Conservation (phyloP, 2,888 invertebrate genomes). For the Endotricha flammealis region DNA sequence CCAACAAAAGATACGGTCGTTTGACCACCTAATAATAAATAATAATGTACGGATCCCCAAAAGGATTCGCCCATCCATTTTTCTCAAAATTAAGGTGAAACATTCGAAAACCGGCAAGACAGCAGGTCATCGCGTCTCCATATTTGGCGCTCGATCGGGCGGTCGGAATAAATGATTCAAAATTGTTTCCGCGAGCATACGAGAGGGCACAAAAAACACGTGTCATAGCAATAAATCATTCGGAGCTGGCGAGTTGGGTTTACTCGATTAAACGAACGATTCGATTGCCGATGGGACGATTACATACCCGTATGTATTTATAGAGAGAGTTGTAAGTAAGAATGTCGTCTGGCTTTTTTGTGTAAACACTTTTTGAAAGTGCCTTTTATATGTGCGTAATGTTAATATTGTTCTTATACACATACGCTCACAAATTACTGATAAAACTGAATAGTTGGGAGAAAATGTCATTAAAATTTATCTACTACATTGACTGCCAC, state of each 20-base stretch:
- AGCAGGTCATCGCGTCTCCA: slow-evolving; percentile 37
- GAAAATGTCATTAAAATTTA: no score
- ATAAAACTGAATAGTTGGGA: no score
- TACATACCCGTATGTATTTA: slow-evolving; percentile 51
- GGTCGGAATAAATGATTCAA: slow-evolving; percentile 72
- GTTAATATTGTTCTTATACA: slow-evolving; percentile 7
- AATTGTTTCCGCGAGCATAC: slow-evolving; percentile 70
- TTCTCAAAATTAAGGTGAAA: slow-evolving; percentile 63
- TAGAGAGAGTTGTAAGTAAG: slow-evolving; percentile 67
- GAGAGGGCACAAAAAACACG: slow-evolving; percentile 67
- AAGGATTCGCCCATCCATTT: slow-evolving; percentile 40
- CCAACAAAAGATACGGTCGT: no score
- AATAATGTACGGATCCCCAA: no score
- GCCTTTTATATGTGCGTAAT: slow-evolving; percentile 17
- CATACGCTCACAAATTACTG: slow-evolving; percentile 7
- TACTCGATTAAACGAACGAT: slow-evolving; percentile 71
- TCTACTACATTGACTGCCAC: no score
- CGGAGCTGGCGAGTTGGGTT: slow-evolving; percentile 55
- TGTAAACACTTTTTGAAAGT: slow-evolving; percentile 31
- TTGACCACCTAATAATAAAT: no score
- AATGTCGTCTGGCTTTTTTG: slow-evolving; percentile 65
- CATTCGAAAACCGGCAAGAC: slow-evolving; percentile 44
- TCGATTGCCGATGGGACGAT: slow-evolving; percentile 67
- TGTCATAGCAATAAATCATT: slow-evolving; percentile 76
- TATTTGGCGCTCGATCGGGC: slow-evolving; percentile 56